phyloP scores from a whole-genome alignment of 1,140 invertebrate genomes.

The Drosophila insularis region DNA sequence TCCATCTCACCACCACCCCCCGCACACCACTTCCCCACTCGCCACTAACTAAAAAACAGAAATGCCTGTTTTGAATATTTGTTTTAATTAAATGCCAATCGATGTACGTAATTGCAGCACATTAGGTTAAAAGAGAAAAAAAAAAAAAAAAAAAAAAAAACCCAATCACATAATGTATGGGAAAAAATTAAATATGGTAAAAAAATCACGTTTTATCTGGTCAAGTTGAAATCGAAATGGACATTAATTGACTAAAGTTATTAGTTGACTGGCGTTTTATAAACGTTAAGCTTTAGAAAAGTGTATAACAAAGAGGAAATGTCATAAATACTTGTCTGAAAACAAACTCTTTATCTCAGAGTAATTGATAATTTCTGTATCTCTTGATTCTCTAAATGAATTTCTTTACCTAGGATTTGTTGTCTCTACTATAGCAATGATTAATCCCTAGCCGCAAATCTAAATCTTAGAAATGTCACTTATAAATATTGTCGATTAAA shows the following conservation, averaged over 20 bases:
- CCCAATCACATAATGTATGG: constrained; percentile 24
- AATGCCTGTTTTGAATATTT: constrained; percentile 53
- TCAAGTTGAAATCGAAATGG: constrained; percentile 67
- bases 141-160: constrained; percentile 14
- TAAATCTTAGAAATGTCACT: no score
- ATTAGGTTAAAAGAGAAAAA: constrained; percentile 47
- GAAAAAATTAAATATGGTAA: constrained; percentile 47
- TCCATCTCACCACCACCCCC: neutral
- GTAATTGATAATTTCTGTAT: no score
- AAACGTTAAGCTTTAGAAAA: no score
- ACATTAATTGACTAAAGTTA: constrained; percentile 70
- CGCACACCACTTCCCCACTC: neutral
- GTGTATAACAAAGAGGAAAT: no score
- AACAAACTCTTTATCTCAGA: no score
- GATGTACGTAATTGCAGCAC: constrained; percentile 66
- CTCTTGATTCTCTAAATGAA: no score
- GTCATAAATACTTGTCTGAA: no score
- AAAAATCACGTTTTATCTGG: constrained; percentile 69
- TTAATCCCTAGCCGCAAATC: no score
- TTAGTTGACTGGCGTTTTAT: constrained; percentile 24
- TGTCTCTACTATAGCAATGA: no score
- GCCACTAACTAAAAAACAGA: constrained; percentile 1
- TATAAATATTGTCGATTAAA: no score
- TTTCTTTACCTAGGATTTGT: no score
- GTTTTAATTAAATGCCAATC: constrained; percentile 76